Conservation (phyloP, 1,140 invertebrate genomes). For the Pteromalus puparum region DNA sequence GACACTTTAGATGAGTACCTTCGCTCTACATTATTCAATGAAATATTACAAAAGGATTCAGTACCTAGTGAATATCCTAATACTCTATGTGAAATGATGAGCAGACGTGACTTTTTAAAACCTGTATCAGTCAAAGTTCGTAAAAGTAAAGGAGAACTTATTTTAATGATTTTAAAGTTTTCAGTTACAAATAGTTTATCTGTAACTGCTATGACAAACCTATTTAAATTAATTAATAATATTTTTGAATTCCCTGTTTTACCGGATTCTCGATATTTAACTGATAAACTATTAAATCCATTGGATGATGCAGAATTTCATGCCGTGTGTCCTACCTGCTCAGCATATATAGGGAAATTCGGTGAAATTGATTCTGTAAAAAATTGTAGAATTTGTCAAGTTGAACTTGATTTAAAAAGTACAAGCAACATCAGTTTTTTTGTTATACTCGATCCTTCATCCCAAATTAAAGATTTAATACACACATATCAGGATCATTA, state of each 20-base stretch:
- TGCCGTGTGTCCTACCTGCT: constrained; percentile 34
- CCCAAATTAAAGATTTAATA: constrained; percentile 27
- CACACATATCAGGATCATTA: not conserved
- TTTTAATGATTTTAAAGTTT: constrained; percentile 33
- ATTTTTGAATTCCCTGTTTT: constrained; percentile 25
- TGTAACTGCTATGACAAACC: not conserved
- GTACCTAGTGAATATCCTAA: no score
- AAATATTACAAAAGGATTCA: no score
- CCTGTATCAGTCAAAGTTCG: no score
- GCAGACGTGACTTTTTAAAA: no score
- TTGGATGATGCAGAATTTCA: constrained; percentile 14
- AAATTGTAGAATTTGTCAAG: not conserved
- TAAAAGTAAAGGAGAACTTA: constrained; percentile 13
- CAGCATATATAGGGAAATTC: constrained; percentile 10
- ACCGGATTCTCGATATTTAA: constrained; percentile 22
- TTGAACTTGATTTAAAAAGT: not conserved
- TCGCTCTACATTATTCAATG: no score
- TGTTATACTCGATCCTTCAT: constrained; percentile 11
- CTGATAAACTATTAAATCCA: constrained; percentile 26
- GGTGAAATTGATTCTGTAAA: not conserved
- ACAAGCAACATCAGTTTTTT: constrained; percentile 9
- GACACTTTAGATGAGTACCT: no score
- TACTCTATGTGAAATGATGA: no score
- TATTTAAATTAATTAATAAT: constrained; percentile 32
- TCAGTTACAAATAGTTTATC: constrained; percentile 11